Base-by-base conservation (phyloP, 1,140 invertebrate species). In the Drosophila tropicalis region DNA sequence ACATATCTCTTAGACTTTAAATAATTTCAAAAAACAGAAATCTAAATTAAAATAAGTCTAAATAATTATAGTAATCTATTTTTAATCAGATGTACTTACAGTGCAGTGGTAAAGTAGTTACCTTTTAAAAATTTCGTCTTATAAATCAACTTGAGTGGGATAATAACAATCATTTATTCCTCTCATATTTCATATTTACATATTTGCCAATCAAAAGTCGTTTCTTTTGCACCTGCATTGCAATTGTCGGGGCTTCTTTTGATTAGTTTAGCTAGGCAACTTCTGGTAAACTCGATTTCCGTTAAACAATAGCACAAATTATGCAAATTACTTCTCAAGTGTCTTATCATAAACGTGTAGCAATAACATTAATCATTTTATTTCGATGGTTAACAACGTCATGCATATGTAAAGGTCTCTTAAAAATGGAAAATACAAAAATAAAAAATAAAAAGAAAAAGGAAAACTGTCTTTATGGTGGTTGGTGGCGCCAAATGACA, bases 401-500 rank as follows among this genome's bases (percentile, higher is more conserved):
- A 79, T 76, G 72, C 72, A 70, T 76, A 87, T 87, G 83, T 86
- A 81, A 79, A 80, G 87, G 76, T 76, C 69, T 86, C 32, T 70
- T 72, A 47, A 69, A 71, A 79, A 78, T 22, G n/a, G n/a, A 13
- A 41, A 13, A 41, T 5, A 29, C 29, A 29, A 41, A 41, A 41
- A n/a, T n/a, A 41, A n/a, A 41, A 41, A 41, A 47, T n/a, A 44
- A 22, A 47, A 51, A 22, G 17, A 64, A 40, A 68, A 63, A 73
- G 44, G 40, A 71, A 71, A 68, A 70, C 56, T 67, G 67, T 74
- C 74, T 69, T 67, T 56, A 56, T 74, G 68, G 60, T 58, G 73
- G 77, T 84, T 75, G 68, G 70, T 87, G 83, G 83, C 83, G 83
- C 83, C 83, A 89, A 89, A 47, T 89, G 83, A 87, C 83, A 87